These are phyloP conservation scores for Apis cerana DNA, from an alignment of 1,140 invertebrate genomes.

Conservation along the genomic window DNA sequence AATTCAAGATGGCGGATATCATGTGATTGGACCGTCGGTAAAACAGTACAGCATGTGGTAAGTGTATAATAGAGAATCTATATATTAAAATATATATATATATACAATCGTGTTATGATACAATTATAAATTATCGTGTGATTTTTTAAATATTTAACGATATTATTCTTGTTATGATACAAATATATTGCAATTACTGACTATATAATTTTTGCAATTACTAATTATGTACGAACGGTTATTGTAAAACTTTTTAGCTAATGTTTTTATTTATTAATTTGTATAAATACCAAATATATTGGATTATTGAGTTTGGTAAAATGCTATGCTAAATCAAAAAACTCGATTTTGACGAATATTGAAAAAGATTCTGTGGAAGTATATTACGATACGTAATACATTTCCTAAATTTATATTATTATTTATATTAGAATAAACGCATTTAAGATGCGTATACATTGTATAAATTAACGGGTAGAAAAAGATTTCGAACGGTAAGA, in stretches of 20 bases:
- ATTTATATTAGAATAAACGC: background rate
- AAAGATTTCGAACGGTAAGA: constrained; percentile 10
- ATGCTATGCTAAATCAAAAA: background rate
- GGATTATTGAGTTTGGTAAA: background rate
- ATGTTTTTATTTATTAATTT: constrained; percentile 13
- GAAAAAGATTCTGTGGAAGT: background rate
- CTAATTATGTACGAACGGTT: background rate
- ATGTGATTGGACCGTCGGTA: constrained; percentile 11
- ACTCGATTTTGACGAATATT: background rate
- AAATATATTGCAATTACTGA: background rate
- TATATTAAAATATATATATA: background rate
- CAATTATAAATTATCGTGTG: constrained; percentile 16
- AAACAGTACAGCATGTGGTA: constrained; percentile 32
- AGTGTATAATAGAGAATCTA: constrained; percentile 10
- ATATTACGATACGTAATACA: background rate
- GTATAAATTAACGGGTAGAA: background rate
- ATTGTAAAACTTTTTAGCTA: background rate
- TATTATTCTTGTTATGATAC: constrained; percentile 1
- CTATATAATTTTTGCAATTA: constrained; percentile 8
- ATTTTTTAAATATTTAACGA: constrained; percentile 3
- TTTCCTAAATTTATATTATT: no score
- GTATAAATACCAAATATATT: background rate
- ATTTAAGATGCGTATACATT: no score
- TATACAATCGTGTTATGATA: background rate
- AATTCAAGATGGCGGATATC: constrained; percentile 17